Evolutionary conservation across 2,113 vertebrate genomes (phyloP), one percentile per base, ranked within the genome.

Genomic region (Urocolius indicus): DNA sequence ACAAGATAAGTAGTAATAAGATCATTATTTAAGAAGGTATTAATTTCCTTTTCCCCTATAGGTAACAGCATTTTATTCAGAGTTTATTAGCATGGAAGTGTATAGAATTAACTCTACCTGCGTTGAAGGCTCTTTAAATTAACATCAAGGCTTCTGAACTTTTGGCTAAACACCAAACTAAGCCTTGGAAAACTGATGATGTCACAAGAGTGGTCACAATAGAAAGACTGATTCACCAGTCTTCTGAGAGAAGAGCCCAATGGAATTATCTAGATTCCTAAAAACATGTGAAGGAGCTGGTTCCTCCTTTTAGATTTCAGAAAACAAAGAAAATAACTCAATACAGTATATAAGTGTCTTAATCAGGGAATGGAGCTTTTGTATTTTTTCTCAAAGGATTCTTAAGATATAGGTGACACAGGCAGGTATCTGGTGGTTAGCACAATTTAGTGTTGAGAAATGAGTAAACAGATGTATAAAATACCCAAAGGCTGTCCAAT

Each of bases 1-100:
- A 93, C 94, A 90, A 95, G 90, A 95, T 95, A 97, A 95, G 81
- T 89, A 92, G 95, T 95, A 97, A 89, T 90, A 96, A 93, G 95
- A 96, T 87, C 91, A 87, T 92, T 93, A 87, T 95, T 95, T 90
- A 96, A 78, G 84, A 95, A 94, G 48, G 68, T 87, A 95, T 96
- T 96, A 21, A 90, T 48, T 82, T 81, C 74, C 71, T 38, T 90
- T 96, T 89, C 34, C 85, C 90, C 89, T 77, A 57, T 55, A 95
- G 94, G 92, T 91, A 96, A 89, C 89, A 95, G 82, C 57, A 55
- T 87, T 97, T 97, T 91, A 93, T 93, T 81, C 89, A 24, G 90
- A 52, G 75, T 72, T 95, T 85, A 57, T 91, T 84, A 90, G 86
- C 84, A 69, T 73, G 59, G 43, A 48, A 57, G 81, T 97, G 93